These are phyloP conservation scores for Onychorhynchus coronatus DNA, from an alignment of 2,113 vertebrate species.

Conservation along the genomic window DNA sequence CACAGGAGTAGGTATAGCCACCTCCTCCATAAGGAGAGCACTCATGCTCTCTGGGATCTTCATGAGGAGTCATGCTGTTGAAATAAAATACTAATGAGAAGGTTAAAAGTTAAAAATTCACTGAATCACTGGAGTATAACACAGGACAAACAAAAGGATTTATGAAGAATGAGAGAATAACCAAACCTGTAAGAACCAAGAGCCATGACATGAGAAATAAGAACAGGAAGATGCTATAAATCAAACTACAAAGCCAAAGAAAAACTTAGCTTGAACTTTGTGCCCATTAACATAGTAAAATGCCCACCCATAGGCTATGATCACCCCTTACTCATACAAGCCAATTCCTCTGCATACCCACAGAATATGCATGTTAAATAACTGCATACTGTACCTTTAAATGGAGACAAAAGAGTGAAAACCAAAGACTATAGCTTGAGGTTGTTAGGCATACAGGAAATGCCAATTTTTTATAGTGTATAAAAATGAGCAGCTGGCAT, in stretches of 20 bases:
- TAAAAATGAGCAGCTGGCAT: not conserved
- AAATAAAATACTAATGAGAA: not conserved
- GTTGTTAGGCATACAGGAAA: not conserved
- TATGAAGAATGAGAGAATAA: not conserved
- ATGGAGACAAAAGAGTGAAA: not conserved
- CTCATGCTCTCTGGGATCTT: not conserved
- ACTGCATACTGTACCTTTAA: not conserved
- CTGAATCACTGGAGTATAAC: not conserved
- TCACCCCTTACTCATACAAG: not conserved
- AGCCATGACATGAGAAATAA: not conserved
- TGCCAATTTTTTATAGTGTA: not conserved
- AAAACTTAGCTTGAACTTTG: not conserved
- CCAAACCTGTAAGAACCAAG: not conserved
- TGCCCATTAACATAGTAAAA: not conserved
- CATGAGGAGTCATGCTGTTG: not conserved
- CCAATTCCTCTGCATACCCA: not conserved
- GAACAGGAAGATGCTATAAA: not conserved
- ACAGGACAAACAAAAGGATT: not conserved
- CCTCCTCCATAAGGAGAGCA: not conserved
- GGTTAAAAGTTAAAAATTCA: not conserved
- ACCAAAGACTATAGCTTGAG: not conserved
- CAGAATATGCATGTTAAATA: not conserved
- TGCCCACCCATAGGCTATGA: not conserved
- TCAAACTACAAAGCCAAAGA: not conserved
- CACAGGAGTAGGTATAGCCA: not conserved